These are phyloP conservation scores for Tholera decimalis DNA, from an alignment of 2,888 invertebrate genomes.

Conservation along the genomic window DNA sequence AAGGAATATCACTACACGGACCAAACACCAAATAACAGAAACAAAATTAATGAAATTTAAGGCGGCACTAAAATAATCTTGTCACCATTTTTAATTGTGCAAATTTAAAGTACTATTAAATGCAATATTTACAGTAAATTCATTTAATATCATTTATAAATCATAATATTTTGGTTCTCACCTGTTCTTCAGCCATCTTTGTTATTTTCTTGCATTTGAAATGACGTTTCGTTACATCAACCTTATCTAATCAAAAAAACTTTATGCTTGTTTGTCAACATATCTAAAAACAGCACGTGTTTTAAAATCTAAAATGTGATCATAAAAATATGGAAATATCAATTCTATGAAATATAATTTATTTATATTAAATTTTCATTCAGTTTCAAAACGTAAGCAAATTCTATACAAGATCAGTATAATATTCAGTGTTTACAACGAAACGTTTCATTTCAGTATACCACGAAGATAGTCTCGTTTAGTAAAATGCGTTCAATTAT, in stretches of 20 bases:
- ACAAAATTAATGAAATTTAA: conserved; percentile 32
- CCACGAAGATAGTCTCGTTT: conserved; percentile 21
- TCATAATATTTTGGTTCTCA: conserved; percentile 91
- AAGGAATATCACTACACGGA: conserved; percentile 47
- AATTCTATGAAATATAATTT: neutral
- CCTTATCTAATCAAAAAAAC: conserved; percentile 38
- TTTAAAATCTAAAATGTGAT: neutral
- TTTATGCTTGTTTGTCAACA: conserved; percentile 3
- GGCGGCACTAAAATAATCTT: conserved; percentile 35
- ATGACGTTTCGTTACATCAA: conserved; percentile 79
- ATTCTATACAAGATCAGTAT: neutral
- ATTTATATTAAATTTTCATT: neutral
- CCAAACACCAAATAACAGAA: conserved; percentile 49
- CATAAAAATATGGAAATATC: fast-evolving
- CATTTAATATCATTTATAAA: conserved; percentile 81
- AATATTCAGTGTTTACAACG: conserved; percentile 4
- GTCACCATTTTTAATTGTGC: conserved; percentile 24
- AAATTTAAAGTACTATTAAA: conserved; percentile 26
- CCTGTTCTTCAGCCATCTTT: conserved; percentile 96
- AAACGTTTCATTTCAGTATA: conserved; percentile 29
- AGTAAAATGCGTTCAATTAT: conserved; percentile 41
- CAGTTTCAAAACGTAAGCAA: too few relatives aligned
- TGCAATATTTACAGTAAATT: conserved; percentile 67
- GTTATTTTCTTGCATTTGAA: conserved; percentile 90
- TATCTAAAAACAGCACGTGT: neutral